phyloP scores from a whole-genome alignment of 2,113 vertebrate genomes.

The Pelobates fuscus region DNA sequence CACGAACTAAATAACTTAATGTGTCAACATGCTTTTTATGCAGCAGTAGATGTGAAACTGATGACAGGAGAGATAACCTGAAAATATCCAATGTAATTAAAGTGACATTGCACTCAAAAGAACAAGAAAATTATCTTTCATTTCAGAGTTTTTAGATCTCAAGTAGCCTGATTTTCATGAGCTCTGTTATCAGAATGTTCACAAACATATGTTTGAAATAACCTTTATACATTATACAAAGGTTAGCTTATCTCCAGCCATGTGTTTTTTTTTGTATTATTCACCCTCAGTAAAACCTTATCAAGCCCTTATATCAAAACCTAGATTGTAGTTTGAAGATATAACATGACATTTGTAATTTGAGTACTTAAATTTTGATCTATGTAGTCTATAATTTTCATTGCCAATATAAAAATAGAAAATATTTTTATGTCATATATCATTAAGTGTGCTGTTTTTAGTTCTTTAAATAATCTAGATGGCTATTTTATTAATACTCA shows the following conservation, averaged over 20 bases:
- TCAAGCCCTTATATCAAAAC: too few species aligned
- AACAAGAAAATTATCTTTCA: slow-evolving; percentile 20
- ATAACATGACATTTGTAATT: too few species aligned
- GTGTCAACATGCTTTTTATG: slow-evolving; percentile 15
- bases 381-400: too few species aligned
- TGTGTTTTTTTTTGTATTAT: too few species aligned
- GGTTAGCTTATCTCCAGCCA: neutral
- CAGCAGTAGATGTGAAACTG: slow-evolving; percentile 8
- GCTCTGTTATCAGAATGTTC: neutral
- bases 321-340: too few species aligned
- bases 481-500: too few species aligned
- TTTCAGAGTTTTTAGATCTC: neutral
- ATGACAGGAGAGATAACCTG: slow-evolving; percentile 30
- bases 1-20: slow-evolving; percentile 36
- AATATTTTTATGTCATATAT: too few species aligned
- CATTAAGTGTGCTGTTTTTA: too few species aligned
- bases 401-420: too few species aligned
- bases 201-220: slow-evolving; percentile 13
- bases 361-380: too few species aligned
- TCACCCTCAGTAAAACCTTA: too few species aligned
- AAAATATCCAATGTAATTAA: slow-evolving; percentile 30
- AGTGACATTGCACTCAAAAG: slow-evolving; percentile 23
- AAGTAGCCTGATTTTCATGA: neutral
- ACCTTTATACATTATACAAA: slow-evolving; percentile 3
- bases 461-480: too few species aligned